These are phyloP conservation scores for Lepidochrysops patricia DNA, from an alignment of 2,888 invertebrate species.

Conservation along the genomic window DNA sequence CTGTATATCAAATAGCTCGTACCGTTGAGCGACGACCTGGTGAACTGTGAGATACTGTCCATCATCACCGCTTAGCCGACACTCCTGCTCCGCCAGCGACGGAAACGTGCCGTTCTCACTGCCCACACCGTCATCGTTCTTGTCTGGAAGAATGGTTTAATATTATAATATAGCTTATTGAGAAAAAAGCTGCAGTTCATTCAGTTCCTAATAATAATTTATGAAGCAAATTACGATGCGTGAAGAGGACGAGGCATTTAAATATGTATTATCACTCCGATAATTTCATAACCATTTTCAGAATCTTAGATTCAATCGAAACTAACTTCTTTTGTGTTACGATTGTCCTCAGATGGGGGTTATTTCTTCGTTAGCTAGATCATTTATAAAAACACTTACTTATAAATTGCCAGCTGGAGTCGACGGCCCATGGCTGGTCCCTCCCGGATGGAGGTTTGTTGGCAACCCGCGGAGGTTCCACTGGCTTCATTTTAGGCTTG, in stretches of 20 bases:
- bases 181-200: no score
- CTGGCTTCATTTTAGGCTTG: conserved; percentile 79
- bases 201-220: no score
- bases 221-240: no score
- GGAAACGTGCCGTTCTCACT: conserved; percentile 69
- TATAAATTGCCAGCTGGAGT: conserved; percentile 93
- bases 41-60: conserved; percentile 82
- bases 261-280: no score
- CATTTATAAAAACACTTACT: conserved; percentile 79
- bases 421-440: conserved; percentile 84
- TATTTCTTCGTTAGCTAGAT: no score
- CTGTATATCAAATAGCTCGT: conserved; percentile 18
- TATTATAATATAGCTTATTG: no score
- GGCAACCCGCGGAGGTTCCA: conserved; percentile 79
- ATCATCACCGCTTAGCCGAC: conserved; percentile 64
- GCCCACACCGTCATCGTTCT: conserved; percentile 53
- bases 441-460: conserved; percentile 65
- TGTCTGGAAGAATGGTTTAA: conserved; percentile 43
- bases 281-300: no score
- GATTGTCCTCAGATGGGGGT: no score
- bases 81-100: conserved; percentile 67
- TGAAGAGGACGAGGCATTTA: no score
- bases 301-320: no score
- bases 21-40: conserved; percentile 85
- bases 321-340: no score